Percentiles rank a stretch among this genome's conserved stretches.
phyloP scores from a whole-genome alignment of 1,140 invertebrate genomes.

The Pogonus chalceus region DNA sequence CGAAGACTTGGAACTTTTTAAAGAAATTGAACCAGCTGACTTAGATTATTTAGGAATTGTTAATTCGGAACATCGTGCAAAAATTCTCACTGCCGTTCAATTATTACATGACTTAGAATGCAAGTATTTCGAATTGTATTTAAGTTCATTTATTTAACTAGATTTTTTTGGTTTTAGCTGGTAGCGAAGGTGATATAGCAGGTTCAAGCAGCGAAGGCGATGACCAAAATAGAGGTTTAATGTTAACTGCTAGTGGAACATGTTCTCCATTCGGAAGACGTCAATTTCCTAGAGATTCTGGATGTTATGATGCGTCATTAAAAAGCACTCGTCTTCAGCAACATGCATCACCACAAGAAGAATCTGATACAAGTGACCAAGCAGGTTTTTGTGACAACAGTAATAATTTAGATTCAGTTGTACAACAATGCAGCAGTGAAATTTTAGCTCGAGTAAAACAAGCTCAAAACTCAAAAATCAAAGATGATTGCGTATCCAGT shows the following conservation, averaged over 20 bases:
- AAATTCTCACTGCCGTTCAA: constrained; percentile 83
- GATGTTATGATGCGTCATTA: constrained; percentile 61
- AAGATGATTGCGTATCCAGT: constrained; percentile 29
- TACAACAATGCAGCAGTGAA: constrained; percentile 46
- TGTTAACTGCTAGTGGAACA: constrained; percentile 17
- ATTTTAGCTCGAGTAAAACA: constrained; percentile 43
- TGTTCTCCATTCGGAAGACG: constrained; percentile 57
- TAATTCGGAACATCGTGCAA: constrained; percentile 76
- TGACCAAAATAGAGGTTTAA: constrained; percentile 32
- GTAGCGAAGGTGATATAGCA: constrained; percentile 56
- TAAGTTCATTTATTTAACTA: constrained; percentile 1
- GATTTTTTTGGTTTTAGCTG: constrained; percentile 36
- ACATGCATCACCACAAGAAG: constrained; percentile 41
- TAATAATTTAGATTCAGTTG: constrained; percentile 43
- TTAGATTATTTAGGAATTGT: constrained; percentile 82
- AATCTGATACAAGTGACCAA: constrained; percentile 38
- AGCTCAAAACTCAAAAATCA: constrained; percentile 31
- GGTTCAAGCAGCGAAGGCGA: constrained; percentile 68
- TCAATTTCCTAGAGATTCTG: constrained; percentile 69
- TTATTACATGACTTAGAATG: constrained; percentile 81
- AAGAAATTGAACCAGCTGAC: constrained; percentile 83
- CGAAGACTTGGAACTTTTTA: constrained; percentile 85
- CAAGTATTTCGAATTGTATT: constrained; percentile 41
- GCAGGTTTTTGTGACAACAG: constrained; percentile 38
- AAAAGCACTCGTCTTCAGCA: constrained; percentile 35